Conservation (phyloP, 2,888 invertebrate genomes). For the Opisthograptis luteolata region DNA sequence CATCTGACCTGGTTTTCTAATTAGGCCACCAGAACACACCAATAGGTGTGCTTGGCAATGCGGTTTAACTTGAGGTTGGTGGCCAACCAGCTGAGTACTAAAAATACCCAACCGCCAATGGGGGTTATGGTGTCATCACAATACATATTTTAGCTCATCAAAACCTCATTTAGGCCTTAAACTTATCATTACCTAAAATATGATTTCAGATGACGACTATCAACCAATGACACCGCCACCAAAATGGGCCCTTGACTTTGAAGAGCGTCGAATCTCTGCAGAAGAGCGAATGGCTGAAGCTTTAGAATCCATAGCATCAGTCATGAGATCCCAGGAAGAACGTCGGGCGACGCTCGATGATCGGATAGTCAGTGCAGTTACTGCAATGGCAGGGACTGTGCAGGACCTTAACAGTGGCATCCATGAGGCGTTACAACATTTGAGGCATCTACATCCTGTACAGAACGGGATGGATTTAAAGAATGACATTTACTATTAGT, state of each 20-base stretch:
- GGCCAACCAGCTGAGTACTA: no score
- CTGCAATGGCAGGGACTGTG: conserved; percentile 62
- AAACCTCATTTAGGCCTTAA: no score
- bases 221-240: conserved; percentile 61
- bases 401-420: conserved; percentile 66
- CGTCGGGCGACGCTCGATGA: conserved; percentile 59
- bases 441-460: conserved; percentile 49
- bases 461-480: conserved; percentile 55
- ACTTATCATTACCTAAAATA: no score
- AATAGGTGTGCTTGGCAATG: no score
- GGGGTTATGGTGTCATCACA: neutral
- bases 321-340: conserved; percentile 64
- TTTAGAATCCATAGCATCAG: conserved; percentile 60
- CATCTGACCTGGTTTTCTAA: no score
- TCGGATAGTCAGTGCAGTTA: conserved; percentile 60
- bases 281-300: conserved; percentile 72
- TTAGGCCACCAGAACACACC: no score
- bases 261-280: conserved; percentile 67
- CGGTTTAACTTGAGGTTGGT: no score
- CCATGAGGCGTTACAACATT: conserved; percentile 61
- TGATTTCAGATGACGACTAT: conserved; percentile 54
- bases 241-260: conserved; percentile 69
- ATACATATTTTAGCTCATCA: no score
- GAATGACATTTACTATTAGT: conserved; percentile 51
- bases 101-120: no score